Base-by-base conservation (phyloP, 2,797 vertebrate species). In the Pogoniulus pusillus region DNA sequence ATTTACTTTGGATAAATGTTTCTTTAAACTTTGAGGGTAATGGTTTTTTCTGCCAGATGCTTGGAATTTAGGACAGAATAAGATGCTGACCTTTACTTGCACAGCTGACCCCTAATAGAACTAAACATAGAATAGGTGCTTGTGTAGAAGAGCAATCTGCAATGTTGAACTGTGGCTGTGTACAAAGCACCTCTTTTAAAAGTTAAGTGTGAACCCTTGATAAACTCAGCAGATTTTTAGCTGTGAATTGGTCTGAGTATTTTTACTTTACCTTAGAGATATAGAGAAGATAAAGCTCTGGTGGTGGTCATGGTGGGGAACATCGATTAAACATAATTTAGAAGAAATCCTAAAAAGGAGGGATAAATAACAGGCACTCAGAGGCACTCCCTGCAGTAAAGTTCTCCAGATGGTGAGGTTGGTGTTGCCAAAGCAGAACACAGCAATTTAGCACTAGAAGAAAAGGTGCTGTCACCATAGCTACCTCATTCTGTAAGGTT, bases 401-500 rank as follows among this genome's bases (percentile, higher is more conserved):
- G 70, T 59, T 75, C 86, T 90, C 47, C 93, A 81, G 86, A 78
- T 93, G 90, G 82, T 57, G 84, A 63, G 78, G 63, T 2, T 80
- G 82, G 59, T 81, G 71, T 43, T 94, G 88, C 79, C 90, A 78
- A 85, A 74, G 14, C 51, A 58, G 63, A 74, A 55, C 11, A 4
- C 80, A 59, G 75, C 4, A 1, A 1, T 71, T 89, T 55, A 82
- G 64, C 47, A 6, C 51, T 27, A 75, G 53, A 18, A 88, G 72
- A 84, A 87, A 78, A 89, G 93, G 70, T 90, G 82, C 90, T 87
- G 93, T 96, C 93, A 29, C 94, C 93, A 93, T 94, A 70, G 91
- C 84, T 93, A 82, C 93, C 87, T 66, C 70, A 7, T 70, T 72
- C 62, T 69, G 26, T 29, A 39, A 89, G 92, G 41, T 19, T 53